These are phyloP conservation scores for Callospermophilus lateralis DNA, from an alignment of 2,113 vertebrate species.

Conservation along the genomic window DNA sequence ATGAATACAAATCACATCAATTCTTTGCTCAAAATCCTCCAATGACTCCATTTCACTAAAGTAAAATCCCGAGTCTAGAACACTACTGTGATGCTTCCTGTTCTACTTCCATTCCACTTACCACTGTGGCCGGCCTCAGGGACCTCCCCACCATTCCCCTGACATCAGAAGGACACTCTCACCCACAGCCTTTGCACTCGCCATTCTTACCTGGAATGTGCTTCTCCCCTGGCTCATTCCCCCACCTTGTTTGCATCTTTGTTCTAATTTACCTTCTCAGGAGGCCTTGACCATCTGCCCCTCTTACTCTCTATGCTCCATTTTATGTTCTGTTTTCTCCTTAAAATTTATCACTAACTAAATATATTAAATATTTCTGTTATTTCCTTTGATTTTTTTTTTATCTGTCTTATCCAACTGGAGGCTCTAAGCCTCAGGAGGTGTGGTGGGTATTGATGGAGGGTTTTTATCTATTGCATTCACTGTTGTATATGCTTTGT, in stretches of 20 bases:
- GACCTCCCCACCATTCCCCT: not conserved
- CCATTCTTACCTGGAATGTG: not conserved
- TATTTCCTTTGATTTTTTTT: not conserved
- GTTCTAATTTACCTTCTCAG: not conserved
- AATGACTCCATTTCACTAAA: not conserved
- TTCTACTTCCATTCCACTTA: not conserved
- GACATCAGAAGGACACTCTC: too few relatives aligned
- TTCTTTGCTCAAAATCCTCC: not conserved
- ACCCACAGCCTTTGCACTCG: rapidly evolving
- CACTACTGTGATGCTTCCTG: not conserved
- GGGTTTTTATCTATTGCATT: not conserved
- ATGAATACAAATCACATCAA: not conserved
- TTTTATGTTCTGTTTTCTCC: not conserved
- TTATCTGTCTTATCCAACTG: not conserved
- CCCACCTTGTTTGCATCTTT: not conserved
- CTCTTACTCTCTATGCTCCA: too few relatives aligned
- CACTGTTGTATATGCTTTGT: not conserved
- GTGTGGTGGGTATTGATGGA: not conserved
- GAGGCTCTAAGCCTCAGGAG: not conserved
- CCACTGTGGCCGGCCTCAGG: not conserved
- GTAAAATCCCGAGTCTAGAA: not conserved
- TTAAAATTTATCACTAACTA: not conserved
- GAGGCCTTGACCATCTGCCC: not conserved
- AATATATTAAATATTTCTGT: not conserved
- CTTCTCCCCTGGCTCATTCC: not conserved